Percentiles rank a stretch among this genome's conserved stretches.
Conservation (phyloP, 2,888 invertebrate species). For the Bombyx huttoni region DNA sequence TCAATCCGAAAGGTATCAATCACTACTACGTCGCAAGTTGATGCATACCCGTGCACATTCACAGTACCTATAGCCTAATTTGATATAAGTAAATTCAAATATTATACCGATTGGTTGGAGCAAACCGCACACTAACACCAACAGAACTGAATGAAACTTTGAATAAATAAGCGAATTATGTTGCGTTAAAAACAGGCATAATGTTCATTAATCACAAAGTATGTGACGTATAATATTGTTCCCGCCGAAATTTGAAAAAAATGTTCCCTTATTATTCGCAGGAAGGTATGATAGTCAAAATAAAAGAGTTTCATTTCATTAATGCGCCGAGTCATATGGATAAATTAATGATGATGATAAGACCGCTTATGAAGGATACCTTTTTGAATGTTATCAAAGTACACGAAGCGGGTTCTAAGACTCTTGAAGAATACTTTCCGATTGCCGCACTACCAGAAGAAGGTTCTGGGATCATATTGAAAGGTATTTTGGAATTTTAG, state of each 20-base stretch:
- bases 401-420: conserved; percentile 55
- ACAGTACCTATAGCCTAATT: no score
- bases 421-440: conserved; percentile 65
- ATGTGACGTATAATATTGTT: no score
- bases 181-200: no score
- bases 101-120: no score
- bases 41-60: no score
- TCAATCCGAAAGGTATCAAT: no score
- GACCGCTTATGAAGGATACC: conserved; percentile 80
- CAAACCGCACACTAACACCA: no score
- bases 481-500: conserved; percentile 16
- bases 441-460: conserved; percentile 70
- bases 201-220: no score
- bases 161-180: no score
- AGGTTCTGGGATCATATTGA: conserved; percentile 55
- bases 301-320: conserved; percentile 78
- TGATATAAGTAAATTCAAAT: no score
- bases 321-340: conserved; percentile 79
- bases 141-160: no score
- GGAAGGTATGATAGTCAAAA: conserved; percentile 74
- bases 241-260: not conserved
- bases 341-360: conserved; percentile 75
- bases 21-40: no score
- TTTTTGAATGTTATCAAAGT: conserved; percentile 62
- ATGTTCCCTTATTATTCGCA: conserved; percentile 27